Conservation (phyloP, 2,888 invertebrate genomes). For the Adelphocoris suturalis region DNA sequence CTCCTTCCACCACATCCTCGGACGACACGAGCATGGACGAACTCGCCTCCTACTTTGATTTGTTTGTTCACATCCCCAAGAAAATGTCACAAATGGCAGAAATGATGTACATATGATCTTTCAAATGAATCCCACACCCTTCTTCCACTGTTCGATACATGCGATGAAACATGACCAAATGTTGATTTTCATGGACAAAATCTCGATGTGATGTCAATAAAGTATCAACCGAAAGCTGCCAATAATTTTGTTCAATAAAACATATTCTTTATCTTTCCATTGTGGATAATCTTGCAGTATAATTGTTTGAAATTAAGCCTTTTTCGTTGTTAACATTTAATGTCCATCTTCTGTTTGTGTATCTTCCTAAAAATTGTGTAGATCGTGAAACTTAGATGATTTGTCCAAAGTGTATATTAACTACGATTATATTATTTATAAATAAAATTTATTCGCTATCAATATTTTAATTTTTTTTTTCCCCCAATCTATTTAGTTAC, state of each 20-base stretch:
- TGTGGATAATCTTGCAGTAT: not conserved
- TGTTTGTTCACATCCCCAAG: constrained; percentile 96
- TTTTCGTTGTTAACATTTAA: not conserved
- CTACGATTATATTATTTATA: constrained; percentile 40
- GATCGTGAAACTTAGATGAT: constrained; percentile 20
- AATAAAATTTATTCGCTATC: constrained; percentile 33
- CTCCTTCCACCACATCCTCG: constrained; percentile 69
- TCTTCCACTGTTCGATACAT: constrained; percentile 27
- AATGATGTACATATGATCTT: constrained; percentile 95
- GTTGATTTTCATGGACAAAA: not conserved
- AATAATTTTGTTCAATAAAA: not conserved
- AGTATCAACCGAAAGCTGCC: not conserved
- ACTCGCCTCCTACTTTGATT: constrained; percentile 96
- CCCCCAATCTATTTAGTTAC: too few relatives aligned
- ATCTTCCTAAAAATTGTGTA: not conserved
- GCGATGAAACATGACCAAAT: not conserved
- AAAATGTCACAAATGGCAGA: constrained; percentile 99
- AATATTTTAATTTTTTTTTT: not conserved
- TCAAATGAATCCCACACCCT: not conserved
- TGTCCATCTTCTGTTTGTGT: not conserved
- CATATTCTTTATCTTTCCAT: not conserved
- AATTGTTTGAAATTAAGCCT: not conserved
- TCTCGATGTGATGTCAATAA: not conserved
- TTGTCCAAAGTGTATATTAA: constrained; percentile 49
- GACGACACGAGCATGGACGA: constrained; percentile 95